A percentile compares a stretch with the other conserved stretches of the same genome.
phyloP scores from a whole-genome alignment of 1,140 invertebrate species.

The Cyrtorhinus lividipennis region DNA sequence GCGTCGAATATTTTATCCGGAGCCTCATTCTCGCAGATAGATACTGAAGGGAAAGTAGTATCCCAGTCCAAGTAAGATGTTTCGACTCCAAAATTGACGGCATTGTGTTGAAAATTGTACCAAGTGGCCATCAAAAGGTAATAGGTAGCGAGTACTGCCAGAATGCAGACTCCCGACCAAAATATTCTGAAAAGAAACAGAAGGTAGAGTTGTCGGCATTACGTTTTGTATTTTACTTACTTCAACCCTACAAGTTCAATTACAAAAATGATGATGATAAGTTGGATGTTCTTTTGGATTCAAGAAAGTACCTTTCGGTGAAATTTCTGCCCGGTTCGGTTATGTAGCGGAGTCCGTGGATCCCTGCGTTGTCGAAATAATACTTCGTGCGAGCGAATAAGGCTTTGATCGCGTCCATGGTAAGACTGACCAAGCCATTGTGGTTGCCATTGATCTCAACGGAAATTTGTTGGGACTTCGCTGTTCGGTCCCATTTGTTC shows the following conservation, averaged over 20 bases:
- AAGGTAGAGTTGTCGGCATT: too few relatives aligned
- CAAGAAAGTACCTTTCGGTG: slow-evolving; percentile 35
- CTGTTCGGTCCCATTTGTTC: too few relatives aligned
- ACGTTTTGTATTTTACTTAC: too few relatives aligned
- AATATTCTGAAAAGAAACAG: too few relatives aligned
- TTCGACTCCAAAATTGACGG: slow-evolving; percentile 54
- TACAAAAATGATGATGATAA: too few relatives aligned
- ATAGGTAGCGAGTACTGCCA: slow-evolving; percentile 45
- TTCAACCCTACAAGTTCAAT: too few relatives aligned
- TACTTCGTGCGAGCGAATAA: slow-evolving; percentile 20
- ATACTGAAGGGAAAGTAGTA: slow-evolving; percentile 48
- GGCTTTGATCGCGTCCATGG: not conserved
- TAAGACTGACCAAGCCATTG: too few relatives aligned
- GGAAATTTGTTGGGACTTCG: too few relatives aligned
- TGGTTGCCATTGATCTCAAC: too few relatives aligned
- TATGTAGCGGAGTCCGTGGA: slow-evolving; percentile 35
- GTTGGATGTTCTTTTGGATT: too few relatives aligned
- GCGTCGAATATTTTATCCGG: slow-evolving; percentile 22
- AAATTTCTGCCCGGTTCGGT: slow-evolving; percentile 32
- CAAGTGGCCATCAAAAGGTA: slow-evolving; percentile 42
- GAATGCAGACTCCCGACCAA: slow-evolving; percentile 43
- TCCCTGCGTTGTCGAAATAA: slow-evolving; percentile 30
- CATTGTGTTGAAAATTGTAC: slow-evolving; percentile 38
- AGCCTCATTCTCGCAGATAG: slow-evolving; percentile 34
- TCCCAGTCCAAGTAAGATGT: slow-evolving; percentile 53